Base-by-base conservation (phyloP, 2,797 vertebrate genomes). In the Dendrocincla tyrannina region DNA sequence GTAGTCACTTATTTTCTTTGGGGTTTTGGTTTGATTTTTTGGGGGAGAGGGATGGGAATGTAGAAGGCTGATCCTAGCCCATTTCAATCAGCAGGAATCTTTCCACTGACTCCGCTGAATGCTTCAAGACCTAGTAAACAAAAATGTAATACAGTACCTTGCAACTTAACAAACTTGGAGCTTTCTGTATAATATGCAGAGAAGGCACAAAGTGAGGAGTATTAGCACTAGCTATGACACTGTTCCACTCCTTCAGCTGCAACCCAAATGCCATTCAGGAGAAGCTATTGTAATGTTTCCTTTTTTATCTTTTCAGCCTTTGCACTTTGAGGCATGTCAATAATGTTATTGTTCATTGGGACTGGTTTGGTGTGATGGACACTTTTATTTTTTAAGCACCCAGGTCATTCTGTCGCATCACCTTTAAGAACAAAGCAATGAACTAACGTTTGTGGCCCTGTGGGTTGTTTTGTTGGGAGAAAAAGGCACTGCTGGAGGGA, bases 11-110 rank as follows among this genome's bases (percentile, higher is more conserved):
- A 0, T 23, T n/a, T 35, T 50, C 1, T 16, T 24, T 33, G 22
- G 3, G 5, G 30, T 22, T 35, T 47, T 19, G 6, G 20, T 17
- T 44, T 33, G n/a, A 27, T 12, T 27, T 33, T 7, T 52, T 52
- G 11, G 27, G 28, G 3, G 4, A 1, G 2, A 1, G 4, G 4
- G 23, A 7, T 35, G 25, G 5, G 8, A 19, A 42, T 9, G 9
- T 9, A 17, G 9, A 7, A 11, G 3, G 3, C 19, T 59, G 19
- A 42, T 80, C 22, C 33, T 68, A 64, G 13, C 4, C 30, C n/a
- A 15, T 7, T 64, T 11, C 5, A 9, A 55, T 47, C 41, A 60
- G 30, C 5, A 73, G 7, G 11, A 37, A 32, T 52, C 52, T 80
- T 74, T 83, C 56, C 30, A 53, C 10, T 46, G 39, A 44, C 5